Base-by-base conservation (phyloP, 2,888 invertebrate species). In the Melinopterus prodromus region DNA sequence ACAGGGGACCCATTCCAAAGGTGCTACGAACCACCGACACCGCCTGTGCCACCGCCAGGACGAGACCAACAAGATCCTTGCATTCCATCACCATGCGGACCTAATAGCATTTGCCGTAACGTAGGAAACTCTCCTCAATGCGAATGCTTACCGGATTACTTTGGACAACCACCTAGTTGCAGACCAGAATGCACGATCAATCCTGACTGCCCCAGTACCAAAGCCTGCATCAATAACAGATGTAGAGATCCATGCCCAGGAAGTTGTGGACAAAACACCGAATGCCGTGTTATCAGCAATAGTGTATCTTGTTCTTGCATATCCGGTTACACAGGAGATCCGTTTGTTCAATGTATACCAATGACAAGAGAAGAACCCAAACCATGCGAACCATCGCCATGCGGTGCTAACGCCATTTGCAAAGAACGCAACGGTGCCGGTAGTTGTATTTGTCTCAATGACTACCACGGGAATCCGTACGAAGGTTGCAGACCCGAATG, bases 401-500 rank as follows among this genome's bases (percentile, higher is more conserved):
- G 97, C 87, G 97, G 97, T 69, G 90, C 95, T 0, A 97, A 97
- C 87, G 96, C 97, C 2, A 90, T 95, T 86, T 95, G 96, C 89
- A 93, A 91, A 85, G 93, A 94, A 88, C 92, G 94, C 82, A 95
- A 95, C 84, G 95, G 94, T 69, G 95, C 94, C 37, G 96, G 96
- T 26, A 93, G 95, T 78, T 97, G 96, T 87, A 92, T 93, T 70
- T 97, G 96, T 86, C 92, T 96, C 82, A 92, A 94, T 85, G 95
- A 95, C 84, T 96, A 96, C 87, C 93, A 93, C 86, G 97, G 97
- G 79, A 96, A 96, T 89, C 96, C 97, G 4, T 96, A 96, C 85
- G 95, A 95, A 88, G 95, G 95, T 71, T 96, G 97, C 86, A 92
- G 96, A 83, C 97, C 97, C 1, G 97, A 97, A 90, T 97, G 97